phyloP scores from a whole-genome alignment of 2,113 vertebrate genomes.

The Aptenodytes patagonicus region DNA sequence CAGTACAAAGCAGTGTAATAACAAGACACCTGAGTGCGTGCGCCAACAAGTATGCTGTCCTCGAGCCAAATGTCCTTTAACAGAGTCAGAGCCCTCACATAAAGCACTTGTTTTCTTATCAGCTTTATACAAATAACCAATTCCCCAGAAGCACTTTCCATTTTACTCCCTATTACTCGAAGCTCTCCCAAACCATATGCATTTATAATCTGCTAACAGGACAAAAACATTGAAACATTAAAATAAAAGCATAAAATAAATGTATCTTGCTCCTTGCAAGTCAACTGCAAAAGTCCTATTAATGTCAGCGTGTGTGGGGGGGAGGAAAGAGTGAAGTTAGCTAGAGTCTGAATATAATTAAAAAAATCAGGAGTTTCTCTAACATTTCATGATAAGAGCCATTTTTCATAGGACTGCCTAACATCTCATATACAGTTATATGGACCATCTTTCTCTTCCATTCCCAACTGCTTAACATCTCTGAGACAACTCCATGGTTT shows the following conservation, averaged over 20 bases:
- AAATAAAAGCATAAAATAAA: background rate
- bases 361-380: background rate
- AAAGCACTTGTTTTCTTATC: slow-evolving; percentile 9
- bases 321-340: background rate
- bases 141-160: background rate
- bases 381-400: background rate
- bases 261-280: background rate
- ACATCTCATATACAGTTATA: background rate
- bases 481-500: background rate
- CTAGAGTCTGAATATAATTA: background rate
- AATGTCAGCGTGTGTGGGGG: background rate
- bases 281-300: background rate
- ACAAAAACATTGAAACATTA: background rate
- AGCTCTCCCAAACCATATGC: background rate
- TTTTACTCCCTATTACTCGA: background rate
- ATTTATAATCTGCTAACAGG: background rate
- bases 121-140: background rate
- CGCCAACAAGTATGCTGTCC: background rate
- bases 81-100: background rate
- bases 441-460: background rate
- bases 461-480: background rate
- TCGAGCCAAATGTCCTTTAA: background rate
- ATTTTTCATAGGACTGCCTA: background rate
- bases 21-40: background rate
- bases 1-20: background rate